Evolutionary conservation across 2,797 vertebrate species (phyloP).

Genomic region (Salarias fasciatus): DNA sequence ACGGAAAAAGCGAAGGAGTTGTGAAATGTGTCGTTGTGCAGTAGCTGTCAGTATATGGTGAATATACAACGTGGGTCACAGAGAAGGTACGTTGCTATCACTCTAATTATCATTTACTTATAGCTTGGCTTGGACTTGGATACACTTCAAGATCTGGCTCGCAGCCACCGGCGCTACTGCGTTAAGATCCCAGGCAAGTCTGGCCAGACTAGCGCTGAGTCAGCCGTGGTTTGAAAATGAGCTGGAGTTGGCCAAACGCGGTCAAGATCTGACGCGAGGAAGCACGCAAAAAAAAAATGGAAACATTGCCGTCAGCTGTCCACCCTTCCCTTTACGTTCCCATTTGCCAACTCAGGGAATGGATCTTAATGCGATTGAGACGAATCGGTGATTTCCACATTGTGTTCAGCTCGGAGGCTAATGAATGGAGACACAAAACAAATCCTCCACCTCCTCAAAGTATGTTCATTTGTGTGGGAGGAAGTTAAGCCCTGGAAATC

Average conservation of each 20-base stretch:
- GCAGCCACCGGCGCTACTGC: slow-evolving; percentile 47
- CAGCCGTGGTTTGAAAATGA: slow-evolving; percentile 60
- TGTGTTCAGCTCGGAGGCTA: slow-evolving; percentile 34
- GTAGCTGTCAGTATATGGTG: slow-evolving; percentile 27
- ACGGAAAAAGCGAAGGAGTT: neutral
- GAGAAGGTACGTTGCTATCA: slow-evolving; percentile 38
- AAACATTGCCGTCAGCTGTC: slow-evolving; percentile 28
- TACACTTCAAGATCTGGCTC: slow-evolving; percentile 50
- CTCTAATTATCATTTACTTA: slow-evolving; percentile 65
- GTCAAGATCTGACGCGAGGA: slow-evolving; percentile 46
- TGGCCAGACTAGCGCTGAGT: slow-evolving; percentile 61
- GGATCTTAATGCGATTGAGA: slow-evolving; percentile 15
- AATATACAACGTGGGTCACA: slow-evolving; percentile 25
- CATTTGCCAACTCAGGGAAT: slow-evolving; percentile 1
- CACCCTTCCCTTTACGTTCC: slow-evolving; percentile 3
- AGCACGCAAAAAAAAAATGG: slow-evolving; percentile 18
- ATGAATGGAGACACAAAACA: slow-evolving; percentile 43
- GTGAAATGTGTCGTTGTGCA: slow-evolving; percentile 21
- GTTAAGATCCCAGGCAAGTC: slow-evolving; percentile 39
- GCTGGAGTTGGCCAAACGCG: slow-evolving; percentile 32
- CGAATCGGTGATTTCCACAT: slow-evolving; percentile 42
- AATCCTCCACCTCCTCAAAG: slow-evolving; percentile 42
- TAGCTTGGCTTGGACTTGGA: slow-evolving; percentile 40
- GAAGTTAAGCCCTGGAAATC: slow-evolving; percentile 33
- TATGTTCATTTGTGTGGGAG: slow-evolving; percentile 41